These are phyloP conservation scores for Lepidurus apus DNA, from an alignment of 1,140 invertebrate genomes.

Conservation along the genomic window DNA sequence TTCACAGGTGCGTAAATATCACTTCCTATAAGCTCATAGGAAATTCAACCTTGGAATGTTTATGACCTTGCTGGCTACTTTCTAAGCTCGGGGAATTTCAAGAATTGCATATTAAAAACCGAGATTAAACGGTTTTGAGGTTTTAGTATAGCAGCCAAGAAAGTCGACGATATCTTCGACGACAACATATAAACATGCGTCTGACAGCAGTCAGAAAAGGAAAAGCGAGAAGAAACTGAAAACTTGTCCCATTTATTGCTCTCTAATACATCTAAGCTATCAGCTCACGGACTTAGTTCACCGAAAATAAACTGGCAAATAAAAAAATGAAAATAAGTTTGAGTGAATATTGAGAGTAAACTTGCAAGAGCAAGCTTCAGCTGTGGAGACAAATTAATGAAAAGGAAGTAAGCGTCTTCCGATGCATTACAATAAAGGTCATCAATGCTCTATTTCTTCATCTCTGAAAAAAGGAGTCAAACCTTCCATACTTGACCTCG, in stretches of 20 bases:
- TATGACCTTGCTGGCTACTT: neutral
- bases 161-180: too few relatives aligned
- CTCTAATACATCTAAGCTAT: neutral
- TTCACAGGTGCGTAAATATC: neutral
- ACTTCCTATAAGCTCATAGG: neutral
- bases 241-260: neutral
- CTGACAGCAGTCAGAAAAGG: neutral
- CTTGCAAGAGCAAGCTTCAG: neutral
- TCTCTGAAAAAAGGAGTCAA: neutral
- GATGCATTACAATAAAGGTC: neutral
- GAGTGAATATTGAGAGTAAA: neutral
- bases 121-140: too few relatives aligned
- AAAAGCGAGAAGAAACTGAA: neutral
- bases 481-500: neutral
- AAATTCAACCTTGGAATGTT: neutral
- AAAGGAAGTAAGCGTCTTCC: neutral
- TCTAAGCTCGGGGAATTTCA: neutral
- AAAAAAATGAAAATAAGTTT: neutral
- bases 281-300: neutral
- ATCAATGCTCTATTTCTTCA: neutral
- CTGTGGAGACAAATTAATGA: neutral
- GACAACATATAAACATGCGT: too few relatives aligned
- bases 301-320: neutral
- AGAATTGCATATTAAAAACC: too few relatives aligned
- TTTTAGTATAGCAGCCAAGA: too few relatives aligned